Evolutionary conservation across 1,140 invertebrate species (phyloP).

Genomic region (Nasonia giraulti): DNA sequence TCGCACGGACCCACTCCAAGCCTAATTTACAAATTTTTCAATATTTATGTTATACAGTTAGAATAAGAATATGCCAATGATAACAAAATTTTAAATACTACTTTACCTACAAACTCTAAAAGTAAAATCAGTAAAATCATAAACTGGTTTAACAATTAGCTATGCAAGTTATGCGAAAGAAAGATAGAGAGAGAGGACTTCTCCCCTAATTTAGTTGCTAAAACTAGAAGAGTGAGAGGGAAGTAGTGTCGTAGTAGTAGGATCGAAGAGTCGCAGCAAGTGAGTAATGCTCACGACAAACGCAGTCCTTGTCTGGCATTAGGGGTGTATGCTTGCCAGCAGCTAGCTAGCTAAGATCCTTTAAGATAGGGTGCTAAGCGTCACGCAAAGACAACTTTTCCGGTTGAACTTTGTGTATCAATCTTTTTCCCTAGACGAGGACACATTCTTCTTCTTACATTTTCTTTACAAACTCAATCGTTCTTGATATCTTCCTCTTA

Average conservation of each 20-base stretch:
- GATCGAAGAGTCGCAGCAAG: constrained; percentile 69
- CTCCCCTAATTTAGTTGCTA: constrained; percentile 70
- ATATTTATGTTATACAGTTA: too few species aligned
- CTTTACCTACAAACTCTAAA: too few species aligned
- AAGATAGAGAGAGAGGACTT: constrained; percentile 33
- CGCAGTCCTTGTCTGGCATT: constrained; percentile 65
- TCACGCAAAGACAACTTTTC: constrained; percentile 70
- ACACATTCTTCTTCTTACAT: constrained; percentile 56
- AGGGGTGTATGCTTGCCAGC: constrained; percentile 53
- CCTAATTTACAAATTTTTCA: too few species aligned
- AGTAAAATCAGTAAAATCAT: too few species aligned
- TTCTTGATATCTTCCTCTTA: constrained; percentile 50
- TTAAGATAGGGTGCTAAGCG: constrained; percentile 75
- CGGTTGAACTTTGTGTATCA: constrained; percentile 49
- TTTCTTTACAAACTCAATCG: constrained; percentile 63
- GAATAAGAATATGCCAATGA: too few species aligned
- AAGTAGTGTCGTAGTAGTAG: background rate
- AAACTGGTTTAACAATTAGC: too few species aligned
- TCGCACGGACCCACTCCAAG: too few species aligned
- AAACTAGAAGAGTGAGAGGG: constrained; percentile 58
- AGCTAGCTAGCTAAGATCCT: constrained; percentile 65
- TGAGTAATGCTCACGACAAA: constrained; percentile 76
- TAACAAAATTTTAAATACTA: too few species aligned
- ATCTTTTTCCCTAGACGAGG: constrained; percentile 53
- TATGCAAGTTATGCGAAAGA: too few species aligned